Conservation (phyloP, 2,113 vertebrate genomes). For the Callopanchax toddi region DNA sequence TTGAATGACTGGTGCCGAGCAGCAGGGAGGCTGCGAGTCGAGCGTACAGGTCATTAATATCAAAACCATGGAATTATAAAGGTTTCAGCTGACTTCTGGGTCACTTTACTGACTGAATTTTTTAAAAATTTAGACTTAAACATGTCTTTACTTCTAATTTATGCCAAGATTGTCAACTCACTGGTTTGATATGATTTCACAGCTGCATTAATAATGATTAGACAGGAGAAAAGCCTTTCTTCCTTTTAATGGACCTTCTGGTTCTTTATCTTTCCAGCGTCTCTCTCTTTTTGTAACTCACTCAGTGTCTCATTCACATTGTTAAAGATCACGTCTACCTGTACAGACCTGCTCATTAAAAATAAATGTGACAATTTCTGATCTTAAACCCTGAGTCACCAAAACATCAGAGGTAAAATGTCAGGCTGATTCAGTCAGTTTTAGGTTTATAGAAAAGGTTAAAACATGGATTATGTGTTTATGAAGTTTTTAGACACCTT, state of each 20-base stretch:
- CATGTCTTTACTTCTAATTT: slow-evolving; percentile 18
- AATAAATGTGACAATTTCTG: not conserved
- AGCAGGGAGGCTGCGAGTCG: slow-evolving; percentile 20
- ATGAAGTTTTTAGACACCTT: no score
- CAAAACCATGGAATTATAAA: not conserved
- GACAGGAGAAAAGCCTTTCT: slow-evolving; percentile 1
- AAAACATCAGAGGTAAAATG: no score
- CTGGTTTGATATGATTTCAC: not conserved
- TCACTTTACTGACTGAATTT: slow-evolving; percentile 1
- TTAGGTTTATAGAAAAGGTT: no score
- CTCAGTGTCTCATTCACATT: not conserved
- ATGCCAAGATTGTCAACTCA: slow-evolving; percentile 11
- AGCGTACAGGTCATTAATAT: not conserved
- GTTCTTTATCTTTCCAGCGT: not conserved
- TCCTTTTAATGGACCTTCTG: not conserved
- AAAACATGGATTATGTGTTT: no score
- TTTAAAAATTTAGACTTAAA: no score
- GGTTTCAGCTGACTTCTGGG: slow-evolving; percentile 6
- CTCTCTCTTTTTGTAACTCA: no score
- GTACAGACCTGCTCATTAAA: not conserved
- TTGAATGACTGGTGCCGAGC: slow-evolving; percentile 22
- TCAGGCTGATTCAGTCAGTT: no score
- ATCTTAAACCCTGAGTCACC: not conserved
- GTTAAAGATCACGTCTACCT: not conserved
- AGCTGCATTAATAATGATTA: not conserved